Percentiles rank a stretch among this genome's conserved stretches.
phyloP scores from a whole-genome alignment of 2,797 vertebrate genomes.

The Neomorphus geoffroyi region DNA sequence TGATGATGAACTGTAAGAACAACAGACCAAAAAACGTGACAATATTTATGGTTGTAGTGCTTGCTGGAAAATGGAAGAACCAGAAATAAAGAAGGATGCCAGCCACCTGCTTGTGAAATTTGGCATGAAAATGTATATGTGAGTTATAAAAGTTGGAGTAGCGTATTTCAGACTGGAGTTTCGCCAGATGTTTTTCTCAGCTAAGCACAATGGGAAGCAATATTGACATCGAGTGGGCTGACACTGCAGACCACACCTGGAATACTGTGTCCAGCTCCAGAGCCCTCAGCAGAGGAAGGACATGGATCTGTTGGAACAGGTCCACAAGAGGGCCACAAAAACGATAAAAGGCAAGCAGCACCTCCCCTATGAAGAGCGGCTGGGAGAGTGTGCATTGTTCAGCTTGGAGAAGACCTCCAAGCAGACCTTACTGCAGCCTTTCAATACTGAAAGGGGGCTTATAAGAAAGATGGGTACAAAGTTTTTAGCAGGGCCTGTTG shows the following conservation, averaged over 20 bases:
- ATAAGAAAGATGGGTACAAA: too few relatives aligned
- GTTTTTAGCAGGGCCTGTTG: too few relatives aligned
- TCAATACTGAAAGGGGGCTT: too few relatives aligned
- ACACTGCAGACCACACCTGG: background rate
- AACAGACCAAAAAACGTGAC: background rate
- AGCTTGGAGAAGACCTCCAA: too few relatives aligned
- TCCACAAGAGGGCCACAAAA: too few relatives aligned
- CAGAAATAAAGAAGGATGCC: constrained; percentile 28
- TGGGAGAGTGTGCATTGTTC: too few relatives aligned
- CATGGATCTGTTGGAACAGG: too few relatives aligned
- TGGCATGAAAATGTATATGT: background rate
- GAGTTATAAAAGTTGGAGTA: background rate
- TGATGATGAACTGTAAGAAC: constrained; percentile 3
- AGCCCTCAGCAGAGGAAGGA: too few relatives aligned
- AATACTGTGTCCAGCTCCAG: too few relatives aligned
- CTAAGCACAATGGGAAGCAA: constrained; percentile 17
- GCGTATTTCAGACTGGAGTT: background rate
- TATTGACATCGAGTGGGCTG: background rate
- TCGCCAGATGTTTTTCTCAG: constrained; percentile 39
- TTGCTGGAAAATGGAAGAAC: constrained; percentile 34
- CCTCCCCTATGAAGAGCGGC: too few relatives aligned
- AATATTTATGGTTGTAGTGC: background rate
- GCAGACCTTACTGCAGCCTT: too few relatives aligned
- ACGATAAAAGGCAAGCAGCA: too few relatives aligned
- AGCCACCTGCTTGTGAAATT: constrained; percentile 34